Base-by-base conservation (phyloP, 2,888 invertebrate species). In the Balanococcus diminutus region DNA sequence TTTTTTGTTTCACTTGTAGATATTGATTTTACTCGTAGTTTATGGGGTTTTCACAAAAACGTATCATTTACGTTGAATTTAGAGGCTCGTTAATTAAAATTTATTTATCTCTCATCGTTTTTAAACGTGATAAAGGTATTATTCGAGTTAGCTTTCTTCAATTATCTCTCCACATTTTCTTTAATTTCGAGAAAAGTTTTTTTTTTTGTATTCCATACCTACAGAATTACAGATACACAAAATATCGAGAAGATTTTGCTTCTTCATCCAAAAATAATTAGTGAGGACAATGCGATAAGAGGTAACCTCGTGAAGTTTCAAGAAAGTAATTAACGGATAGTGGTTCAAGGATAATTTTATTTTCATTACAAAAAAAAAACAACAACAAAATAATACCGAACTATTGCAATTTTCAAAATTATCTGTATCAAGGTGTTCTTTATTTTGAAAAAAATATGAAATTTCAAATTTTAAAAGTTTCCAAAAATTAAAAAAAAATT, bases 81-180 rank as follows among this genome's bases (percentile, higher is more conserved):
- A 16, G 11, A 36, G 9, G 36, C 16, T 36, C 14, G 36, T 36
- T 79, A 79, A 79, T 79, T 79, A 79, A 79, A 79, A 79, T 79
- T 36, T 36, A 79, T 79, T 79, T 79, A 79, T 79, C 75, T 79
- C 36, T 19, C 31, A 32, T 36, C 75, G 5, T 36, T 36, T 36
- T 79, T 4, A 36, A 72, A 79, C 75, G 28, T 19, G 75, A 79
- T 79, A 79, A 79, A 22, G 19, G 22, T 36, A 79, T 79, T 79
- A 79, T 79, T 79, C 36, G 25, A 79, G 36, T 36, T 79, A 79
- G 75, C 75, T 36, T 79, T 79, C 75, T 36, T 79, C 32, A 79
- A 32, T 72, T 79, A 79, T 79, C 36, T 9, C 36, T n/a, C 36
- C 75, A n/a, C n/a, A 79, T 79, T 79, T 79, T 36, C 19, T 79